A percentile compares a stretch with the other conserved stretches of the same genome.
Evolutionary conservation across 2,113 vertebrate genomes (phyloP).

Genomic region (Bucco capensis): DNA sequence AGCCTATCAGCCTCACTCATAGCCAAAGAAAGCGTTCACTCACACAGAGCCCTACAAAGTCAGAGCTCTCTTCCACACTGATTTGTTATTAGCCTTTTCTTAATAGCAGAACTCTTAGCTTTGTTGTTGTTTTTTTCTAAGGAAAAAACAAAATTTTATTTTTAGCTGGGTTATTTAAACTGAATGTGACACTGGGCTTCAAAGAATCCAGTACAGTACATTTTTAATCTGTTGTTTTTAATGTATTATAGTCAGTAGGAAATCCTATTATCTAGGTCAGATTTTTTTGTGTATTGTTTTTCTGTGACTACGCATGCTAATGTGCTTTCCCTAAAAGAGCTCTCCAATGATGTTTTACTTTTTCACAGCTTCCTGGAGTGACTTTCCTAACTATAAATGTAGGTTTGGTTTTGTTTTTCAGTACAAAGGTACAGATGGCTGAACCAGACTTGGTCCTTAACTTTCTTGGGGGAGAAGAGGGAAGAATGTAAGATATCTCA

Average conservation of each 20-base stretch:
- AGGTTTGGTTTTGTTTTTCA: neutral
- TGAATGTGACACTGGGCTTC: slow-evolving; percentile 26
- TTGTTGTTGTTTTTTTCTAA: neutral
- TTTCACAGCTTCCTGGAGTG: neutral
- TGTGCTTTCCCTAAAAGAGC: slow-evolving; percentile 37
- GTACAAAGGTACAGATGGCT: neutral
- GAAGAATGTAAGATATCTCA: neutral
- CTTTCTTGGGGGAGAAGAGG: neutral
- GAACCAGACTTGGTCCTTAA: neutral
- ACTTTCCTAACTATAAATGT: neutral
- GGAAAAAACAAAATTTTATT: neutral
- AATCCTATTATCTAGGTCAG: slow-evolving; percentile 55
- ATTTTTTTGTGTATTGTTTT: slow-evolving; percentile 42
- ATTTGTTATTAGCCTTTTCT: neutral
- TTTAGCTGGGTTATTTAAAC: slow-evolving; percentile 7
- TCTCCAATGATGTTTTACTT: slow-evolving; percentile 15
- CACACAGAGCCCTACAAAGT: neutral
- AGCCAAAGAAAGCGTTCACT: neutral
- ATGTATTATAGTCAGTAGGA: slow-evolving; percentile 38
- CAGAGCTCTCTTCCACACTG: neutral
- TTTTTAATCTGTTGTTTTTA: slow-evolving; percentile 45
- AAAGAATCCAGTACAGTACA: slow-evolving; percentile 11
- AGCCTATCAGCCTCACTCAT: neutral
- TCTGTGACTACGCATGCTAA: neutral
- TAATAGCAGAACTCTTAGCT: neutral